phyloP scores from a whole-genome alignment of 2,797 vertebrate species.

The Spinus olivaceus region DNA sequence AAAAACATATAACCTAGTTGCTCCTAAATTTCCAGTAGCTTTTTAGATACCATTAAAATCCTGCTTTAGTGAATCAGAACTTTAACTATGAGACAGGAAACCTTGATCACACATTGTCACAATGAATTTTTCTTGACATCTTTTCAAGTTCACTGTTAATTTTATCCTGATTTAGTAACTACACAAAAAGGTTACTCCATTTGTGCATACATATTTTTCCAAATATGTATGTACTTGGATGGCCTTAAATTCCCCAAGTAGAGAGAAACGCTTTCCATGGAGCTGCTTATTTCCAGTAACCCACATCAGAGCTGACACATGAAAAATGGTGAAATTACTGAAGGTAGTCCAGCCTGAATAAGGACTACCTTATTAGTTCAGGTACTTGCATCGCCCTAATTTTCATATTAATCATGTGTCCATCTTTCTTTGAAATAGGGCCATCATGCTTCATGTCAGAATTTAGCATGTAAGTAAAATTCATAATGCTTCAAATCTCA shows the following conservation, averaged over 20 bases:
- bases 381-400: constrained; percentile 94
- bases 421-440: constrained; percentile 83
- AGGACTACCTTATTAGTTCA: constrained; percentile 97
- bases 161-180: constrained; percentile 73
- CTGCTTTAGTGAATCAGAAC: constrained; percentile 3
- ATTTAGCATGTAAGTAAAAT: constrained; percentile 87
- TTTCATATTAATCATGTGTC: constrained; percentile 97
- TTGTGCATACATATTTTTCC: constrained; percentile 56
- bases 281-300: constrained; percentile 82
- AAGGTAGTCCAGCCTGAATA: constrained; percentile 89
- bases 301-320: constrained; percentile 91
- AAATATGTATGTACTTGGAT: constrained; percentile 74
- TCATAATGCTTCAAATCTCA: constrained; percentile 81
- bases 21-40: background rate
- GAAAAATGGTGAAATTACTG: constrained; percentile 96
- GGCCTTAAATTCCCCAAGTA: constrained; percentile 82
- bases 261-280: constrained; percentile 75
- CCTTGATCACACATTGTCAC: constrained; percentile 25
- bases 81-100: constrained; percentile 46
- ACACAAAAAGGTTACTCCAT: constrained; percentile 62
- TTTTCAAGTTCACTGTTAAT: constrained; percentile 65
- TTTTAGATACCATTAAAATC: constrained; percentile 10
- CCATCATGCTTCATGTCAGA: constrained; percentile 79
- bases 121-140: constrained; percentile 55
- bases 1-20: constrained; percentile 14